Evolutionary conservation across 2,113 vertebrate species (phyloP).

Genomic region (Scopus umbretta): DNA sequence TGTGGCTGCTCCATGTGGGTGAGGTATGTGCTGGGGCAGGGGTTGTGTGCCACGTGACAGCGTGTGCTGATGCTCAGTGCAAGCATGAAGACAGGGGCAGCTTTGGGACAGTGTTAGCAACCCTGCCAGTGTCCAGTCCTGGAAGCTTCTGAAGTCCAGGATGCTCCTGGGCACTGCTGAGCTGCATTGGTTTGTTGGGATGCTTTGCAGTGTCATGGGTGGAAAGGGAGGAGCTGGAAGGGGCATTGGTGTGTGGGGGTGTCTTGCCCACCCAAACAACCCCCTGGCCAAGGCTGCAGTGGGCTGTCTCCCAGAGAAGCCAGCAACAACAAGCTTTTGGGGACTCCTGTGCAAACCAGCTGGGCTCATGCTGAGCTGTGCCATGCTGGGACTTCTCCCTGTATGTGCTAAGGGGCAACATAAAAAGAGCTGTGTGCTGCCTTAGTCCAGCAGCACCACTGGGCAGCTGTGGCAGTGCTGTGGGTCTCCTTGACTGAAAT

Average conservation of each 20-base stretch:
- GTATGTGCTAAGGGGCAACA: fast-evolving
- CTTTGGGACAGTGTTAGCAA: background rate
- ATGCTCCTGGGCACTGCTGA: background rate
- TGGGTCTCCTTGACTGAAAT: background rate
- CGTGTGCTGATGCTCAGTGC: fast-evolving
- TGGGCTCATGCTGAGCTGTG: background rate
- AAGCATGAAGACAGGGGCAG: background rate
- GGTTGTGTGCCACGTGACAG: background rate
- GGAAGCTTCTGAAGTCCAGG: background rate
- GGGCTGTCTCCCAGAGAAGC: background rate
- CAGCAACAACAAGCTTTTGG: background rate
- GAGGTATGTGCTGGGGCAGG: background rate
- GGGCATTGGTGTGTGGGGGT: fast-evolving
- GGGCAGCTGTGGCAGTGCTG: background rate
- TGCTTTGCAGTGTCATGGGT: background rate
- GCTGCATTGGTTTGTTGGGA: background rate
- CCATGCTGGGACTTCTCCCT: background rate
- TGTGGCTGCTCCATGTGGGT: fast-evolving
- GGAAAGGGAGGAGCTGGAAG: background rate
- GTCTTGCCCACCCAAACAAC: background rate
- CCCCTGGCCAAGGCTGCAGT: background rate
- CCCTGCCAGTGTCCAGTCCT: background rate
- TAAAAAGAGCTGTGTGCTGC: background rate
- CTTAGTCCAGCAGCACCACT: background rate
- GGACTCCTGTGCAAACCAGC: background rate